phyloP scores from a whole-genome alignment of 2,113 vertebrate species.

The Sapajus apella region DNA sequence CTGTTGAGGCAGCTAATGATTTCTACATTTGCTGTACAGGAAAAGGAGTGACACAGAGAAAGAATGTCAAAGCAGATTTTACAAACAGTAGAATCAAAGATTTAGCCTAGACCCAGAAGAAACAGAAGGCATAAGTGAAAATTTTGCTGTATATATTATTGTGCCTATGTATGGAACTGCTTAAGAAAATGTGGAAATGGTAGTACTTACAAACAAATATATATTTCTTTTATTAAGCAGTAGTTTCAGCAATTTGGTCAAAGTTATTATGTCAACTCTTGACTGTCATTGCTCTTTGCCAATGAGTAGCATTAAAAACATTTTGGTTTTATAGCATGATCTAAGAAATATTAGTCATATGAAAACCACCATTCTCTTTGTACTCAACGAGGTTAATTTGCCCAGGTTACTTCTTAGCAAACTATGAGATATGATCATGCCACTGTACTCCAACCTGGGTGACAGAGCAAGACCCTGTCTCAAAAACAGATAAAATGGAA shows the following conservation, averaged over 20 bases:
- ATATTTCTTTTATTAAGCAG: background rate
- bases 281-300: background rate
- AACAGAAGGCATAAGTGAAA: background rate
- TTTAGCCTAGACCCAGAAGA: background rate
- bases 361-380: background rate
- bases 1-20: background rate
- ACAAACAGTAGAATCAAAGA: background rate
- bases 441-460: too few relatives aligned
- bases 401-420: too few relatives aligned
- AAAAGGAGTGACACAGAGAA: background rate
- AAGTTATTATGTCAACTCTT: constrained; percentile 26
- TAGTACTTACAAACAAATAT: background rate
- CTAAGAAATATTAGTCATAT: constrained; percentile 64
- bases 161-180: background rate
- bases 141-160: background rate
- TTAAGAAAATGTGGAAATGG: constrained; percentile 16
- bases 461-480: too few relatives aligned
- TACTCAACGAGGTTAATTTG: too few relatives aligned
- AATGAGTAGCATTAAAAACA: constrained; percentile 67
- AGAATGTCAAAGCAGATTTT: background rate
- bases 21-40: background rate
- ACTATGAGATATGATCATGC: too few relatives aligned
- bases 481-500: too few relatives aligned
- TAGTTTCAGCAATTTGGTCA: background rate
- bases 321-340: constrained; percentile 50